Percentiles rank a stretch among this genome's conserved stretches.
Evolutionary conservation across 2,797 vertebrate genomes (phyloP).

Genomic region (Poeciliopsis turneri): DNA sequence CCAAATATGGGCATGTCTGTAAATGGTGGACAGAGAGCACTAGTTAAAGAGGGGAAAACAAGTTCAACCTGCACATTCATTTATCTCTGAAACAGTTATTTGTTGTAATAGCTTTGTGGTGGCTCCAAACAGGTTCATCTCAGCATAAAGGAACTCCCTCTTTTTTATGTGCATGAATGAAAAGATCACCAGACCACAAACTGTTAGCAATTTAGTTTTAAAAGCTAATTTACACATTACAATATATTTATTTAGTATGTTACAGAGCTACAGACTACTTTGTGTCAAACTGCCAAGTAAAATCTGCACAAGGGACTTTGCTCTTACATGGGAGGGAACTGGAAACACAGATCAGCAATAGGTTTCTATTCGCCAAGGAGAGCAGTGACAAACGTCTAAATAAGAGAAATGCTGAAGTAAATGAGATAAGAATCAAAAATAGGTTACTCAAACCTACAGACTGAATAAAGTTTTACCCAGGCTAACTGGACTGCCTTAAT

Average conservation of each 20-base stretch:
- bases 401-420: neutral
- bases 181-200: neutral
- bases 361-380: slow-evolving; percentile 29
- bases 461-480: neutral
- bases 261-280: neutral
- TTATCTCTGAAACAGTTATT: slow-evolving; percentile 18
- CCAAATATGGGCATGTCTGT: slow-evolving; percentile 99
- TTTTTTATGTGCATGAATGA: slow-evolving; percentile 6
- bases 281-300: neutral
- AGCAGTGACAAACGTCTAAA: slow-evolving; percentile 41
- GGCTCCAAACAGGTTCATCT: neutral
- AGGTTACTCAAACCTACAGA: slow-evolving; percentile 34
- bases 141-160: slow-evolving; percentile 1
- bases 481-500: neutral
- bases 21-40: slow-evolving; percentile 27
- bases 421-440: slow-evolving; percentile 53
- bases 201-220: neutral
- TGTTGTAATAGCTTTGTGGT: slow-evolving; percentile 19
- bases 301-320: slow-evolving; percentile 12
- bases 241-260: neutral
- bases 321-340: neutral
- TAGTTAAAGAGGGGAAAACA: slow-evolving; percentile 41
- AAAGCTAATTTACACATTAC: slow-evolving; percentile 1
- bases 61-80: slow-evolving; percentile 9
- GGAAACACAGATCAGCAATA: slow-evolving; percentile 13